Evolutionary conservation across 2,888 invertebrate genomes (phyloP), one percentile per base, ranked within the genome.

Genomic region (Ariolimax columbianus): DNA sequence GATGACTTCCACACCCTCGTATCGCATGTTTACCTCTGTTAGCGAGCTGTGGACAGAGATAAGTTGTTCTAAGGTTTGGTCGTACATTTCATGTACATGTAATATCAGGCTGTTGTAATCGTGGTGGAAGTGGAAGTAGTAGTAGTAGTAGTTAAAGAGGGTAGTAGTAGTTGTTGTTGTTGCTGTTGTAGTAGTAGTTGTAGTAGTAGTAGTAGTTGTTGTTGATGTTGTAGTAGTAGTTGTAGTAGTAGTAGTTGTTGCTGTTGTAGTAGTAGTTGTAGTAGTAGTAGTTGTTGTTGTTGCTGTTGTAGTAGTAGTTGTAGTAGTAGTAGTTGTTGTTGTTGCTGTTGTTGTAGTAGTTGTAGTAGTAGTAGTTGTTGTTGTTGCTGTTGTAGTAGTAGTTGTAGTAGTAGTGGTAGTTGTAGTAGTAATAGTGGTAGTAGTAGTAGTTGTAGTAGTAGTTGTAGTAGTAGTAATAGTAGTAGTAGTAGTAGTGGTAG

Each of bases 1-100:
- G 87, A 98, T 96, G 47, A 98, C 98, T 93, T 97, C 97, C 86
- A 98, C 95, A n/a, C 98, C 98, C 92, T 98, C 98, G 94, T 87
- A 87, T 33, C 87, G 73, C 84, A 84, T 84, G 81, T 87, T 87
- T 84, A 87, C 87, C 70, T 87, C 87, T 0, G 87, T 86, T 51
- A 87, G 82, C 30, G 87, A 87, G n/a, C 86, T 85, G 77, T 7
- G 66, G 63, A 59, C 7, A 47, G 17, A 59, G 26, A 47, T 47
- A 47, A 47, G 14, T 14, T 11, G 14, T 7, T 47, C 47, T 11
- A 14, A 47, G 7, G 47, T 47, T 6, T 19, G 11, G 30, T 43
- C 4, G 6, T 6, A 14, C 11, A 14, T 4, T n/a, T 33, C 9
- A 47, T 47, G 47, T 7, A 11, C 14, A 7, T 47, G 47, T 47